Evolutionary conservation across 2,797 vertebrate species (phyloP).

Genomic region (Rhincodon typus): DNA sequence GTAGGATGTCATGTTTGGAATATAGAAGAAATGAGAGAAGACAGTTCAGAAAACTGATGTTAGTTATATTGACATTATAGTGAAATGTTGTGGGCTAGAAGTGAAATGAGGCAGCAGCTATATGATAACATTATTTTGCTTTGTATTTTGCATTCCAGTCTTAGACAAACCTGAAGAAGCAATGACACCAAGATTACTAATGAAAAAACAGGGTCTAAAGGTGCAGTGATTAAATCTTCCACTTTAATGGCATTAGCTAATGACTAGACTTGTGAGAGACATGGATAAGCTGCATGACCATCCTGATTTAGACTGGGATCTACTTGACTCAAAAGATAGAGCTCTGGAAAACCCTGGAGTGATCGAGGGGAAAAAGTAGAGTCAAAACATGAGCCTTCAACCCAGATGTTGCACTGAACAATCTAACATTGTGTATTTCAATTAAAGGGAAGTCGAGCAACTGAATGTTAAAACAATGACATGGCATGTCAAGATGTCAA

Average conservation of each 20-base stretch:
- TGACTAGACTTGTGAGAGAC: background rate
- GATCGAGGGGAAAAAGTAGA: background rate
- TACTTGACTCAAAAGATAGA: background rate
- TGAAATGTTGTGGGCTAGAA: background rate
- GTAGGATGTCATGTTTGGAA: background rate
- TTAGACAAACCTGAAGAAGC: background rate
- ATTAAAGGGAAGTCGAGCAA: background rate
- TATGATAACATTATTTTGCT: background rate
- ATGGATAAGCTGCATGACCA: background rate
- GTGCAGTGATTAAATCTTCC: background rate
- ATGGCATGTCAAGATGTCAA: background rate
- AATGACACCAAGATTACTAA: background rate
- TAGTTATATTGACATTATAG: background rate
- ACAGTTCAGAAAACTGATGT: background rate
- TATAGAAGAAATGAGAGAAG: background rate
- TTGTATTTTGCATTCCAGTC: background rate
- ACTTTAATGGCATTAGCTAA: background rate
- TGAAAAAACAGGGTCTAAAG: background rate
- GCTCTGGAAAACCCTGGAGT: background rate
- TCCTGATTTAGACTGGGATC: too few species aligned
- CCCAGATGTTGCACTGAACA: background rate
- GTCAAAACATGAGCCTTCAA: background rate
- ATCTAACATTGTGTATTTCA: background rate
- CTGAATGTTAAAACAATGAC: background rate
- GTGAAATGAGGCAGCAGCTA: background rate